phyloP scores from a whole-genome alignment of 2,888 invertebrate genomes.

The Caenorhabditis becei region DNA sequence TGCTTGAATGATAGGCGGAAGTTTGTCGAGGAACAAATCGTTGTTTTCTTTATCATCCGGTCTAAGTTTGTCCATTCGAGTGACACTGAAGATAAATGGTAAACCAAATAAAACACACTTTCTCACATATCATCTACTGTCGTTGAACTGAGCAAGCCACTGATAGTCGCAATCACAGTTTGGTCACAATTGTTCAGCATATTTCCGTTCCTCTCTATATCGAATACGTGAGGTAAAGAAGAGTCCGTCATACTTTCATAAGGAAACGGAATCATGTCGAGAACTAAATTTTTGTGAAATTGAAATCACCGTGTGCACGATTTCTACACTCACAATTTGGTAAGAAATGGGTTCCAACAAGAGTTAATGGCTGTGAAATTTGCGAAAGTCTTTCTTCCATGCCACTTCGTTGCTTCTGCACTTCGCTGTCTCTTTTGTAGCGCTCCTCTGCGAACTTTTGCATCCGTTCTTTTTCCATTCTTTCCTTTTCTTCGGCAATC shows the following conservation, averaged over 20 bases:
- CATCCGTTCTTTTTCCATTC: conserved; percentile 52
- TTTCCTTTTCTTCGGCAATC: conserved; percentile 47
- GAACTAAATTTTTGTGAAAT: too few species aligned
- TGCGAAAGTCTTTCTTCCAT: conserved; percentile 52
- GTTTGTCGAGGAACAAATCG: conserved; percentile 66
- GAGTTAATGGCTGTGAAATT: conserved; percentile 72
- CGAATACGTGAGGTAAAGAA: conserved; percentile 56
- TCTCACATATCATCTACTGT: conserved; percentile 74
- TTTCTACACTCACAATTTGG: conserved; percentile 70
- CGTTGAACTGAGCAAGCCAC: conserved; percentile 61
- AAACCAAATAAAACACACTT: not conserved
- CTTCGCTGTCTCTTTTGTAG: conserved; percentile 38
- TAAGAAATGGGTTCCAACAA: conserved; percentile 74
- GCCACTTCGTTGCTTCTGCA: conserved; percentile 41
- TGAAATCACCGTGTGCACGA: conserved; percentile 22
- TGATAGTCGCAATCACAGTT: conserved; percentile 56
- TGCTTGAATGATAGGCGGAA: conserved; percentile 66
- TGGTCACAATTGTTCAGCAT: conserved; percentile 58
- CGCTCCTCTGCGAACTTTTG: conserved; percentile 59
- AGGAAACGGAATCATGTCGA: conserved; percentile 73
- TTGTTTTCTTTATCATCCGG: conserved; percentile 67
- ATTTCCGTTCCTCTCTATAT: conserved; percentile 36
- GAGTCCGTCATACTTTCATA: conserved; percentile 68
- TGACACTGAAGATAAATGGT: conserved; percentile 39
- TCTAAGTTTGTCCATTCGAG: conserved; percentile 58